Evolutionary conservation across 2,797 vertebrate genomes (phyloP), one percentile per base, ranked within the genome.

Genomic region (Bradypus variegatus): DNA sequence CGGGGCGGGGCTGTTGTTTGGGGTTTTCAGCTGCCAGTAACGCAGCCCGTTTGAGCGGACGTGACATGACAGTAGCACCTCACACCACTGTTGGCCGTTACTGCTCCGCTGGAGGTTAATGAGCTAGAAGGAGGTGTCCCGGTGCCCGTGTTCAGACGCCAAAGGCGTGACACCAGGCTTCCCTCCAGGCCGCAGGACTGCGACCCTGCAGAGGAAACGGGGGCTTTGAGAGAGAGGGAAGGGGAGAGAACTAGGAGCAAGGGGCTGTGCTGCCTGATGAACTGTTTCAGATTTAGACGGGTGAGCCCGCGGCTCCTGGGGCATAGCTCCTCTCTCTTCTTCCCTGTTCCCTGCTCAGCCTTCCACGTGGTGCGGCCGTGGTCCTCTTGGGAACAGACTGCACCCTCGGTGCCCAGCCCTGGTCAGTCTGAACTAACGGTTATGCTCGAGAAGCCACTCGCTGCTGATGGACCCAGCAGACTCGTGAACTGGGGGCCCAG

Each of bases 41-140:
- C 84, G 48, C 21, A 58, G 65, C 33, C 79, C 94, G 94, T 91
- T 90, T 88, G 82, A 93, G 10, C 11, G 69, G 38, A 55, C 70
- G 69, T 13, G 33, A 64, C 64, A 36, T 25, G 62, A 89, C 16
- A 82, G n/a, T 64, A 64, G 69, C 50, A 36, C 25, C n/a, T 55
- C 55, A 2, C 50, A n/a, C 21, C 10, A 8, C 58, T 50, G 31
- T 2, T 23, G 25, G 62, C 31, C 13, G 73, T 12, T 1, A 23
- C 79, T 83, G 36, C 23, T 87, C 2, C 0, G 21, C 38, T 67
- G 60, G 48, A 14, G 11, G 77, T 72, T 82, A 84, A 75, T 64
- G 82, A 41, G 45, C 36, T 45, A 5, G 12, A 64, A 88, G 64
- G 78, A 91, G 83, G 48, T 18, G 23, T n/a, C 29, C 78, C 50